phyloP scores from a whole-genome alignment of 2,113 vertebrate species.

The Sinocyclocheilus rhinocerous region DNA sequence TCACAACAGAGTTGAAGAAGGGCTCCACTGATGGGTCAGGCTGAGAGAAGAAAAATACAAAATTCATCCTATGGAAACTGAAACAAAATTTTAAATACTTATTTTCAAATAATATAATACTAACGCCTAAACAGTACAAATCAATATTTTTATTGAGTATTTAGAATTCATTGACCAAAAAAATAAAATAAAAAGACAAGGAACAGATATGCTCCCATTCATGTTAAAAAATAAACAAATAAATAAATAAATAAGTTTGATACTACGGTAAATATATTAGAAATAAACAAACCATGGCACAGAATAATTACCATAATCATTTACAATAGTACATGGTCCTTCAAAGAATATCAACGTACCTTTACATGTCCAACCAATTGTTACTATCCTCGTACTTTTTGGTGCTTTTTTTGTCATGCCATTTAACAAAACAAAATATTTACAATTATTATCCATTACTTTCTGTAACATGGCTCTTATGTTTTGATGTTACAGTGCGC shows the following conservation, averaged over 20 bases:
- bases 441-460: not conserved
- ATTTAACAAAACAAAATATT: no score
- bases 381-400: no score
- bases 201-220: not conserved
- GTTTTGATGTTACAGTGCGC: slow-evolving; percentile 68
- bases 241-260: not conserved
- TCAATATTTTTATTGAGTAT: not conserved
- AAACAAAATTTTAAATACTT: not conserved
- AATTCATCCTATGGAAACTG: not conserved
- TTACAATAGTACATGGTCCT: not conserved
- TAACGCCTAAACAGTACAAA: not conserved
- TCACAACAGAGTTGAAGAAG: slow-evolving; percentile 92
- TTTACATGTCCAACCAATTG: no score
- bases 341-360: no score
- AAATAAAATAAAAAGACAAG: no score
- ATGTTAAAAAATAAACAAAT: not conserved
- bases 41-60: slow-evolving; percentile 67
- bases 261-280: not conserved
- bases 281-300: not conserved
- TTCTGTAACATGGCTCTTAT: not conserved
- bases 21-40: slow-evolving; percentile 91
- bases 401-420: no score
- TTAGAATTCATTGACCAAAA: not conserved
- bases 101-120: not conserved
- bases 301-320: not conserved